phyloP scores from a whole-genome alignment of 1,140 invertebrate genomes.

The Aradophagus sp. region DNA sequence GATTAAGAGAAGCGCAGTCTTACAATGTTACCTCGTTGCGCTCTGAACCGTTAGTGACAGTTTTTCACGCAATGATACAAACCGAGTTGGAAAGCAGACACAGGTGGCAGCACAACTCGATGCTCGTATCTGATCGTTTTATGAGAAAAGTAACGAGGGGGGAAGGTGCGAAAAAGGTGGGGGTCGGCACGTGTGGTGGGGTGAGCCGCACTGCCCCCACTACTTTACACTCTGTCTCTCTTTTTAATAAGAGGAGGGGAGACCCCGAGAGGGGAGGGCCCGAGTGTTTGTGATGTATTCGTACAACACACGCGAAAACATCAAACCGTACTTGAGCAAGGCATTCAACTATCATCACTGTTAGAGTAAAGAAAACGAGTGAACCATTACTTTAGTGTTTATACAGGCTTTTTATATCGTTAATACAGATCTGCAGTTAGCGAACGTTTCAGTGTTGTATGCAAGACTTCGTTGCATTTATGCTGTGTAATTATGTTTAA shows the following conservation, averaged over 20 bases:
- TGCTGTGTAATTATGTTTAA: constrained; percentile 19
- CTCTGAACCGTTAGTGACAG: constrained; percentile 36
- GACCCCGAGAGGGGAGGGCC: constrained; percentile 15
- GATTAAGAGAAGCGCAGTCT: too few species aligned
- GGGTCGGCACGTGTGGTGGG: constrained; percentile 6
- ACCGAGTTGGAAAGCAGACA: constrained; percentile 56
- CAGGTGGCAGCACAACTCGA: constrained; percentile 71
- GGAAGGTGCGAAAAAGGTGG: constrained; percentile 31
- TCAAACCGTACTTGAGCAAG: constrained; percentile 15
- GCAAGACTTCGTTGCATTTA: neutral
- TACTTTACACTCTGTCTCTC: constrained; percentile 17
- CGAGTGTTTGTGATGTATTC: constrained; percentile 26
- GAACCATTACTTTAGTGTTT: constrained; percentile 15
- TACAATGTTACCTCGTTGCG: too few species aligned
- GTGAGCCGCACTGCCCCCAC: neutral
- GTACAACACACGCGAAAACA: constrained; percentile 37
- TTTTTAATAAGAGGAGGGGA: constrained; percentile 15
- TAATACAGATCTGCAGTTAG: constrained; percentile 9
- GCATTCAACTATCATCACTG: constrained; percentile 31
- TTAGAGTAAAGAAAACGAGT: constrained; percentile 16
- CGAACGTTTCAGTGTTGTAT: constrained; percentile 4
- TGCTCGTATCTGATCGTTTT: constrained; percentile 47
- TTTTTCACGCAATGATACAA: constrained; percentile 36
- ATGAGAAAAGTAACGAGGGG: constrained; percentile 46
- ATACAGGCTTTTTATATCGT: constrained; percentile 14